Evolutionary conservation across 2,888 invertebrate genomes (phyloP).

Genomic region (Euclidia mi): DNA sequence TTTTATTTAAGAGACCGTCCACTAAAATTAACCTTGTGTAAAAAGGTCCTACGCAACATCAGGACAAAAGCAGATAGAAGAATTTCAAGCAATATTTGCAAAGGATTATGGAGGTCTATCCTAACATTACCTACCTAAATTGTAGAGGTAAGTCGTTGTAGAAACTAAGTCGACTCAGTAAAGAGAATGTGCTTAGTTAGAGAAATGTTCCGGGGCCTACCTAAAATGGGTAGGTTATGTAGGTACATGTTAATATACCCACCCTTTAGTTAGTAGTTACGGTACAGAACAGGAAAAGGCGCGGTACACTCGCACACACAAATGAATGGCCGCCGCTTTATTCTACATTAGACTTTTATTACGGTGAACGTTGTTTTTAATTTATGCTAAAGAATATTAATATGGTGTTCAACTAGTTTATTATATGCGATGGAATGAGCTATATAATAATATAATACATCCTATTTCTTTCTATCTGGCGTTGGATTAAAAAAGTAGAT

Average conservation of each 20-base stretch:
- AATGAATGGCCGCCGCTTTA: constrained; percentile 20
- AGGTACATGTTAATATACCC: constrained; percentile 49
- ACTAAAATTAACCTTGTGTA: constrained; percentile 35
- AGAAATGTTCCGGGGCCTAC: constrained; percentile 46
- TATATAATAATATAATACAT: no score
- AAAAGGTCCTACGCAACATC: constrained; percentile 41
- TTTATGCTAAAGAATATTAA: no score
- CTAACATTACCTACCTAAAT: constrained; percentile 52
- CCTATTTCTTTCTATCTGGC: no score
- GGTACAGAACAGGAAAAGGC: constrained; percentile 39
- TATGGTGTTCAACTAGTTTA: no score
- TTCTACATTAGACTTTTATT: constrained; percentile 20
- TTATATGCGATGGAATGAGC: no score
- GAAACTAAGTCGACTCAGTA: constrained; percentile 44
- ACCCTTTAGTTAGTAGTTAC: constrained; percentile 48
- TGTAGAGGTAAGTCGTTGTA: constrained; percentile 50
- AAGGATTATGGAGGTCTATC: constrained; percentile 53
- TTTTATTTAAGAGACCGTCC: constrained; percentile 25
- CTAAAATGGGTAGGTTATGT: constrained; percentile 55
- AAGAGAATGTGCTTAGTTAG: constrained; percentile 56
- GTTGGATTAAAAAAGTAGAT: no score
- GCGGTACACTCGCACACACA: constrained; percentile 46
- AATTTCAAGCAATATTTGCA: constrained; percentile 50
- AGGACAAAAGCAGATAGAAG: constrained; percentile 43
- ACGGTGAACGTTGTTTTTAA: not conserved